A percentile compares a stretch with the other conserved stretches of the same genome.
These are phyloP conservation scores for Anguilla japonica DNA, from an alignment of 2,113 vertebrate genomes.

Conservation along the genomic window DNA sequence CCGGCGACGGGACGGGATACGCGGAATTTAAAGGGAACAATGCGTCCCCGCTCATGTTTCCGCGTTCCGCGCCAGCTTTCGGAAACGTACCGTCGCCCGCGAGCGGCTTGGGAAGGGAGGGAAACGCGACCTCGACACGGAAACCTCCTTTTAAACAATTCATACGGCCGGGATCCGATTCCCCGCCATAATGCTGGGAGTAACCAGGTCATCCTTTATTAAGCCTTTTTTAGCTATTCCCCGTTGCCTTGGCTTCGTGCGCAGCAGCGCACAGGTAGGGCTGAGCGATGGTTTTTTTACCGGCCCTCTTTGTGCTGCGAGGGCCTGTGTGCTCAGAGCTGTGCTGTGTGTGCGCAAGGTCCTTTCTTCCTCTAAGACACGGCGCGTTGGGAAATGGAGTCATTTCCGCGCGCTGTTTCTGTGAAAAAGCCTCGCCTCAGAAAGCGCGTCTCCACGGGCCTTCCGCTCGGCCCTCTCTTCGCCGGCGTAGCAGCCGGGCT, in stretches of 20 bases:
- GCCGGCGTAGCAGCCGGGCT: not conserved
- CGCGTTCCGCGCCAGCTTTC: not conserved
- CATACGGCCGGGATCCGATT: not conserved
- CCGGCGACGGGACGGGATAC: not conserved
- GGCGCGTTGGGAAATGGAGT: not conserved
- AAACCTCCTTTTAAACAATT: not conserved
- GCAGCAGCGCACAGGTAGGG: not conserved
- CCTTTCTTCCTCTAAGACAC: not conserved
- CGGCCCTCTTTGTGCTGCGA: not conserved
- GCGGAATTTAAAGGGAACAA: not conserved
- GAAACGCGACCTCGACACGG: not conserved
- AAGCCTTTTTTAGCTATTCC: not conserved
- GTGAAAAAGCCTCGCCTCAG: not conserved
- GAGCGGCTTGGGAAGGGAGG: not conserved
- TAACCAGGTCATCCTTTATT: slow-evolving; percentile 12
- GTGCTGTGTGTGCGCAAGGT: not conserved
- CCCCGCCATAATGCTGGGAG: not conserved
- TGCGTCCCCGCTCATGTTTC: not conserved
- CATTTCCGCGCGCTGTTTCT: not conserved
- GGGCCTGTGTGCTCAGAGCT: not conserved
- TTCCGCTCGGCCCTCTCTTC: not conserved
- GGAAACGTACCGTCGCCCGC: not conserved
- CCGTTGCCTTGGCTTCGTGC: not conserved
- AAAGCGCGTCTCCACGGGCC: not conserved
- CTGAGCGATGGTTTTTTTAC: not conserved